These are phyloP conservation scores for Hoplodrina blanda DNA, from an alignment of 2,888 invertebrate species.

Conservation along the genomic window DNA sequence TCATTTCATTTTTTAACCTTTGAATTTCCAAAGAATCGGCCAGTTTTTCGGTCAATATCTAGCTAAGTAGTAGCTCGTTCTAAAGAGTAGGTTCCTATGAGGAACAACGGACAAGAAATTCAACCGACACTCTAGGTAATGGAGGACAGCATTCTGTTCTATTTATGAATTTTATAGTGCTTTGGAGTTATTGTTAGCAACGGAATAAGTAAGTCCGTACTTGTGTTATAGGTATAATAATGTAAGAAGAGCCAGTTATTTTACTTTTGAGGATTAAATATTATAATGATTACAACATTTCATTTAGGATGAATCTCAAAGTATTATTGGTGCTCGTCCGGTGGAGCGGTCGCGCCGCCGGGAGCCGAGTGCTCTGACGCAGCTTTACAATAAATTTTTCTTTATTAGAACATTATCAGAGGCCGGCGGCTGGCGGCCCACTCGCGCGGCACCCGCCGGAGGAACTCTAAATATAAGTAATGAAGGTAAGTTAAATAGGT, in stretches of 20 bases:
- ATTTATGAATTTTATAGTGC: too few relatives aligned
- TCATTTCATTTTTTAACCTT: too few relatives aligned
- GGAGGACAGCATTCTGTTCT: too few relatives aligned
- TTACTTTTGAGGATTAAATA: not conserved
- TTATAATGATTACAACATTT: not conserved
- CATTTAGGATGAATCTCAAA: not conserved
- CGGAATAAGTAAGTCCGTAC: too few relatives aligned
- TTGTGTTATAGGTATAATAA: too few relatives aligned
- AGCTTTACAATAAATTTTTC: conserved; percentile 32
- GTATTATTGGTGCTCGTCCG: not conserved
- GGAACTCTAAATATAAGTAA: conserved; percentile 11
- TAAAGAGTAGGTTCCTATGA: too few relatives aligned
- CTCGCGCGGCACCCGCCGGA: not conserved
- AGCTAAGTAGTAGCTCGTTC: too few relatives aligned
- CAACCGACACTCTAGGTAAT: too few relatives aligned
- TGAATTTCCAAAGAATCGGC: too few relatives aligned
- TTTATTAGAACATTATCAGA: conserved; percentile 40
- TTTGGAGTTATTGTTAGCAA: too few relatives aligned
- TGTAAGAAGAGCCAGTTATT: not conserved
- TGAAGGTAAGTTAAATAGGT: conserved; percentile 16
- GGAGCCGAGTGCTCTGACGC: conserved; percentile 15
- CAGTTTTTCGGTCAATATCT: too few relatives aligned
- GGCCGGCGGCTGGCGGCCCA: not conserved
- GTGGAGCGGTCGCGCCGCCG: not conserved
- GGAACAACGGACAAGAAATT: too few relatives aligned